Evolutionary conservation across 2,888 invertebrate species (phyloP).

Genomic region (Gibbula magus): DNA sequence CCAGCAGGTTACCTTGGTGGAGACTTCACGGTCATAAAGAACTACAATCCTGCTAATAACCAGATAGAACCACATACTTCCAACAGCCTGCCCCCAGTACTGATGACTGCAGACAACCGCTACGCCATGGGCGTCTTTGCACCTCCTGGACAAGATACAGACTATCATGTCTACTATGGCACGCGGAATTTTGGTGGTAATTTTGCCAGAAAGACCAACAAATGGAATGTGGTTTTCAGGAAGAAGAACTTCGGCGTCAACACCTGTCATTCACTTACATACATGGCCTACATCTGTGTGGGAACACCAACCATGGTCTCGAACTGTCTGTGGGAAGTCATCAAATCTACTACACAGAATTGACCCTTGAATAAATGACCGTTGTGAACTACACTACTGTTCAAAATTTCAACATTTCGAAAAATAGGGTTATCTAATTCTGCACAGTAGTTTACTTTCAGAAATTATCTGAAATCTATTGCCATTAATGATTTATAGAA

Average conservation of each 20-base stretch:
- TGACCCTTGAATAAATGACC: too few species aligned
- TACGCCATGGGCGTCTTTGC: constrained; percentile 46
- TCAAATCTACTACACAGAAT: too few species aligned
- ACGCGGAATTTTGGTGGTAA: constrained; percentile 2
- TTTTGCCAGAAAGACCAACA: constrained; percentile 32
- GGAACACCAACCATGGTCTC: constrained; percentile 40
- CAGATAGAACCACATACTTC: constrained; percentile 26
- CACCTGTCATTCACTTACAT: constrained; percentile 27
- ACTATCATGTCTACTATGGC: constrained; percentile 28
- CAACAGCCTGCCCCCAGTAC: constrained; percentile 34
- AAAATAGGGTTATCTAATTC: too few species aligned
- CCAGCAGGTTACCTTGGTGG: constrained; percentile 46
- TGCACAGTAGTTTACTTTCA: too few species aligned
- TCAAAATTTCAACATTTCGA: too few species aligned
- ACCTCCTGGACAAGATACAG: constrained; percentile 42
- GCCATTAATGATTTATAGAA: too few species aligned
- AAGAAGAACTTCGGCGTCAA: constrained; percentile 35
- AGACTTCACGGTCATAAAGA: constrained; percentile 39
- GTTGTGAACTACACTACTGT: too few species aligned
- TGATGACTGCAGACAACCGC: constrained; percentile 38
- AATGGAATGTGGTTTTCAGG: constrained; percentile 44
- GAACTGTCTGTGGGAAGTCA: constrained; percentile 40
- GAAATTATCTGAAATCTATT: too few species aligned
- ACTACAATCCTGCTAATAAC: constrained; percentile 31
- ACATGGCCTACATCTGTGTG: constrained; percentile 46